phyloP scores from a whole-genome alignment of 2,797 vertebrate genomes.

The Pangasius mekongensis region DNA sequence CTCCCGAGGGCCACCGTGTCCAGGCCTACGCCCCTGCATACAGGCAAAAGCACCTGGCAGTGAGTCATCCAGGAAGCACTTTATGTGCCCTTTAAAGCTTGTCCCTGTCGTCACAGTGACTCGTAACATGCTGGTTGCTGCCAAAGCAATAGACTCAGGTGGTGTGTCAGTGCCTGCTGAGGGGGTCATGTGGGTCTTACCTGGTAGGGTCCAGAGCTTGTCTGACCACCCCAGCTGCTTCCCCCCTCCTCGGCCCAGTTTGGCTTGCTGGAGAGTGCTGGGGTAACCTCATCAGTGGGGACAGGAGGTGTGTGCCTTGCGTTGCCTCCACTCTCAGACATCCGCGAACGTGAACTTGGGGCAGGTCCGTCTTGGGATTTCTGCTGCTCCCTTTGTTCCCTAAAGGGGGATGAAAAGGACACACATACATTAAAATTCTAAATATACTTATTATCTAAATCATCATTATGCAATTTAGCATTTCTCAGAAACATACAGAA shows the following conservation, averaged over 20 bases:
- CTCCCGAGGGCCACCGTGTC: slow-evolving; percentile 77
- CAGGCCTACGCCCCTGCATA: slow-evolving; percentile 81
- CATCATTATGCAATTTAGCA: background rate
- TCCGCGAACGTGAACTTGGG: slow-evolving; percentile 67
- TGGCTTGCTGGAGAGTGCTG: slow-evolving; percentile 80
- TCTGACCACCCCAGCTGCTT: slow-evolving; percentile 73
- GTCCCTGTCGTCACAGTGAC: slow-evolving; percentile 39
- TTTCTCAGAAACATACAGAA: slow-evolving; percentile 63
- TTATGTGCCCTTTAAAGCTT: background rate
- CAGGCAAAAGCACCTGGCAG: slow-evolving; percentile 66
- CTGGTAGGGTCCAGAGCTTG: slow-evolving; percentile 78
- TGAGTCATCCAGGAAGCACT: slow-evolving; percentile 39
- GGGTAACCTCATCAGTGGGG: slow-evolving; percentile 73
- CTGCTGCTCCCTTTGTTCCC: slow-evolving; percentile 65
- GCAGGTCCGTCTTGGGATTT: slow-evolving; percentile 71
- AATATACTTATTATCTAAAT: background rate
- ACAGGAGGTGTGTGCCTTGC: slow-evolving; percentile 74
- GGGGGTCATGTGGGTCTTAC: slow-evolving; percentile 64
- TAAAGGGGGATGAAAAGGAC: background rate
- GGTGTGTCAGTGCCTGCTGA: background rate
- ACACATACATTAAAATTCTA: background rate
- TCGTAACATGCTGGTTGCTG: slow-evolving; percentile 14
- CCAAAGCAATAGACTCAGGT: background rate
- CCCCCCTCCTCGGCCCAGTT: slow-evolving; percentile 84
- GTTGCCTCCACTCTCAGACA: slow-evolving; percentile 73